Percentiles rank a stretch among this genome's conserved stretches.
These are phyloP conservation scores for Marisa cornuarietis DNA, from an alignment of 1,140 invertebrate species.

Conservation along the genomic window DNA sequence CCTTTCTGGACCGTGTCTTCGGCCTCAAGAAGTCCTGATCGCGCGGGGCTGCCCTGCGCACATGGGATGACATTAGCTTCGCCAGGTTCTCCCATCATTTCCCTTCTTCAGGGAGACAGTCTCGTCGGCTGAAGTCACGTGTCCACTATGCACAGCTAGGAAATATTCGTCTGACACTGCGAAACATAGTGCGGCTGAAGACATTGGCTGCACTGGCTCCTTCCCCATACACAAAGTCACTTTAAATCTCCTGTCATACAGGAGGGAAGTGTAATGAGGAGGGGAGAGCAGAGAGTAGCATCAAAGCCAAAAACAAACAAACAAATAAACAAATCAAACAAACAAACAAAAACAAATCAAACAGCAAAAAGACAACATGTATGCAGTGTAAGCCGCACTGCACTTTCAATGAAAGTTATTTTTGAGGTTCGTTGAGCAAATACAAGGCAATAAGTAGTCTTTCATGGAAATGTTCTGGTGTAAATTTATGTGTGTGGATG, in stretches of 20 bases:
- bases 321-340: not conserved
- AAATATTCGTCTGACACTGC: not conserved
- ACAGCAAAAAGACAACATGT: not conserved
- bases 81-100: not conserved
- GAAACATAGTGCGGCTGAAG: not conserved
- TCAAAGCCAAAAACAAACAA: not conserved
- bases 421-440: not conserved
- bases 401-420: not conserved
- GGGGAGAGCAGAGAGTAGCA: not conserved
- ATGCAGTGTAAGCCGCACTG: not conserved
- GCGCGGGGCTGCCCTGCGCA: not conserved
- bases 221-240: not conserved
- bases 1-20: constrained; percentile 57
- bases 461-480: not conserved
- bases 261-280: not conserved
- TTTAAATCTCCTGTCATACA: not conserved
- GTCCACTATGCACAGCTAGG: not conserved
- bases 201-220: not conserved
- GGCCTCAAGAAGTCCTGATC: constrained; percentile 46
- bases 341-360: not conserved
- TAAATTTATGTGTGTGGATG: constrained; percentile 2
- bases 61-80: not conserved
- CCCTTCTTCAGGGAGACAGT: not conserved
- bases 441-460: not conserved
- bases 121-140: not conserved